Evolutionary conservation across 2,797 vertebrate species (phyloP), one percentile per base, ranked within the genome.

Genomic region (Brachyalestes nurse): DNA sequence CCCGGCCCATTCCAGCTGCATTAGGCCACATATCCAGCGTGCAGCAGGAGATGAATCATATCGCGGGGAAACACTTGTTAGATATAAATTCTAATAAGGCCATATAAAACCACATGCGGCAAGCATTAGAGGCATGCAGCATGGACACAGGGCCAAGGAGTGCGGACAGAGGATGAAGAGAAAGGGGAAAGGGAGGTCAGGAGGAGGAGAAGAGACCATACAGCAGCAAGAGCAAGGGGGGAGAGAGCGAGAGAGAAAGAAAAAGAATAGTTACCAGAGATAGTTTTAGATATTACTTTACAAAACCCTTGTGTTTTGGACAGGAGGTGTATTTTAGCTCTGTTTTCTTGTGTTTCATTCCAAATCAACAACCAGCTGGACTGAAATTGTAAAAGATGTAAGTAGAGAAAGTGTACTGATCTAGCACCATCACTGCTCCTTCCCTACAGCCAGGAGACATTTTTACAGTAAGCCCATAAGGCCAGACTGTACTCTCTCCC

Each of bases 61-160:
- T 78, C 53, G 61, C 77, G n/a, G 76, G 85, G 87, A 87, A 88
- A 85, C 86, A 85, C 85, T 88, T 87, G 85, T 86, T 81, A 85
- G 81, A 87, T 86, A 86, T 86, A 85, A 87, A 88, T 88, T 88
- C 79, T 87, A 87, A 86, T 84, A 86, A 86, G 83, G 83, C 86
- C 75, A 71, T 82, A 87, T 82, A 85, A 87, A 84, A 87, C 78
- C 83, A 85, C 84, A 84, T 86, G 81, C 81, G 78, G 80, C 75
- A 83, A 84, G 78, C 82, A 86, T 86, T 83, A 83, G 71, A 88
- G 77, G 82, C 74, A 87, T 85, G 87, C 73, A 83, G 77, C 17
- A 10, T 67, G 71, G 73, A 83, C 75, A 38, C 55, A 25, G 40
- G 71, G 79, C 81, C 79, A 86, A 79, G 78, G 58, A 84, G 77